phyloP scores from a whole-genome alignment of 2,113 vertebrate genomes.

The Campylomormyrus tamandua region DNA sequence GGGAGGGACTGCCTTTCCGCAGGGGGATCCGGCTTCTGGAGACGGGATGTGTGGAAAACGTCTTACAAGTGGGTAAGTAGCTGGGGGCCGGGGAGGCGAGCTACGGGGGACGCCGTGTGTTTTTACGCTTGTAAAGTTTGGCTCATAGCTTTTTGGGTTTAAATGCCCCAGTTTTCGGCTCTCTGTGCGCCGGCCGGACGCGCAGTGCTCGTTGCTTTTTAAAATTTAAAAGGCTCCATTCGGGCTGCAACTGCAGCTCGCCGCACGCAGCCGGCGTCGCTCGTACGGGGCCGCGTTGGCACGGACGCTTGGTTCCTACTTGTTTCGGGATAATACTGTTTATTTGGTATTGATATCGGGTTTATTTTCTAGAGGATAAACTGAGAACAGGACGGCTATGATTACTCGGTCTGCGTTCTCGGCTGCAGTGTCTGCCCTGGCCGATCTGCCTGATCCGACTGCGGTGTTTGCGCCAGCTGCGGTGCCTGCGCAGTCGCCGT shows the following conservation, averaged over 20 bases:
- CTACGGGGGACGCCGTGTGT: not conserved
- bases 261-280: not conserved
- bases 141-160: not conserved
- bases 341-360: not conserved
- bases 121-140: not conserved
- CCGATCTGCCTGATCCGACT: not conserved
- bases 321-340: constrained; percentile 12
- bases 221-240: constrained; percentile 66
- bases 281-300: not conserved
- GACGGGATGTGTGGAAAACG: constrained; percentile 91
- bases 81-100: not conserved
- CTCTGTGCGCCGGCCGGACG: not conserved
- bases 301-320: constrained; percentile 10
- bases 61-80: constrained; percentile 95
- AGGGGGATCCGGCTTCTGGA: constrained; percentile 88
- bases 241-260: not conserved
- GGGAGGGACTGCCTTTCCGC: constrained; percentile 85
- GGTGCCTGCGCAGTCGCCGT: not conserved
- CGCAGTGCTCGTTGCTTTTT: constrained; percentile 43
- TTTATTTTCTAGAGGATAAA: not conserved
- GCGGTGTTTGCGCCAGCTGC: not conserved
- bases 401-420: not conserved
- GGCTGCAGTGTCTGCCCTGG: not conserved
- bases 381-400: not conserved
- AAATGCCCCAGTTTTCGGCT: not conserved